Evolutionary conservation across 2,113 vertebrate genomes (phyloP).

Genomic region (Apistogramma diplotaenia): DNA sequence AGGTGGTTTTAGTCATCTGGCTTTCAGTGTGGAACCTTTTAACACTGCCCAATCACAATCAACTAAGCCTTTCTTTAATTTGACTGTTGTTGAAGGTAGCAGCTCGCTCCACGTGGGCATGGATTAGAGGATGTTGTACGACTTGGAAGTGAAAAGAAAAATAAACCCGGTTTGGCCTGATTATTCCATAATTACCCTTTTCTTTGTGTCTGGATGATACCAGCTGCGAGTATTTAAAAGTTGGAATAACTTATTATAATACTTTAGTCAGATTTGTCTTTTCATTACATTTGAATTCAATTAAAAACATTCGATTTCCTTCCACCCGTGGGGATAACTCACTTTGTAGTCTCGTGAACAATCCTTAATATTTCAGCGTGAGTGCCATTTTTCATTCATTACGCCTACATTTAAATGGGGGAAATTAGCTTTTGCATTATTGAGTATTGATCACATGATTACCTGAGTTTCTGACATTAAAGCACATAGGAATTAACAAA

Average conservation of each 20-base stretch:
- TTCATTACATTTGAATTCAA: neutral
- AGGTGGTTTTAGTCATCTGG: slow-evolving; percentile 44
- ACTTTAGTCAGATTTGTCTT: neutral
- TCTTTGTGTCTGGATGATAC: neutral
- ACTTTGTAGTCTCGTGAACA: neutral
- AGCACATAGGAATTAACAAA: neutral
- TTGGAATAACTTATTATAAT: neutral
- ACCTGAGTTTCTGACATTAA: neutral
- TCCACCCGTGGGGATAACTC: neutral
- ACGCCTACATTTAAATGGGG: neutral
- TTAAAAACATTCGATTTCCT: neutral
- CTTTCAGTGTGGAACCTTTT: neutral
- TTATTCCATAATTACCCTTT: neutral
- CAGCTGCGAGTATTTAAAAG: neutral
- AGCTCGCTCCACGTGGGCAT: neutral
- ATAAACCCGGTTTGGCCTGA: neutral
- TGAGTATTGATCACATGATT: neutral
- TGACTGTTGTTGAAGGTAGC: neutral
- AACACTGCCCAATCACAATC: neutral
- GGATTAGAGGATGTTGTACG: neutral
- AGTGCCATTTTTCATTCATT: neutral
- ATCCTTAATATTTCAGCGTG: neutral
- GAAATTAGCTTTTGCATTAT: neutral
- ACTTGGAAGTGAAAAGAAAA: neutral
- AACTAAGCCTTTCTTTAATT: neutral